Conservation (phyloP, 2,797 vertebrate species). For the Poeciliopsis paucimaculata region DNA sequence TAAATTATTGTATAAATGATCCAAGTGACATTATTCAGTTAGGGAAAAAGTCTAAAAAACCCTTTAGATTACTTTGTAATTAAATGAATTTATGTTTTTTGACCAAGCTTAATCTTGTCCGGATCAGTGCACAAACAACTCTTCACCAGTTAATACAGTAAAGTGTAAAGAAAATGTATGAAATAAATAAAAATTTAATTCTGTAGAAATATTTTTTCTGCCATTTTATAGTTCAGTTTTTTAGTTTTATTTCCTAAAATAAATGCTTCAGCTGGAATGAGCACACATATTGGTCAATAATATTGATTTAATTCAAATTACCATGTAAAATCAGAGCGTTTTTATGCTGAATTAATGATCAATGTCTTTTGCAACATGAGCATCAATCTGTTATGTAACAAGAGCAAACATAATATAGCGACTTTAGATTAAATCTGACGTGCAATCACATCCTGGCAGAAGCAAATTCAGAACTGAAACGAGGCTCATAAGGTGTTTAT, state of each 20-base stretch:
- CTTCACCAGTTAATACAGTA: neutral
- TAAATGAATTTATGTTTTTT: neutral
- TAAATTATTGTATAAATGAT: neutral
- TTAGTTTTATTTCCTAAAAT: neutral
- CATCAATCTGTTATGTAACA: neutral
- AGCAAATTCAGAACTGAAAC: constrained; percentile 10
- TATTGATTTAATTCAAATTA: neutral
- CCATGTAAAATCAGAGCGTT: neutral
- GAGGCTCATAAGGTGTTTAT: neutral
- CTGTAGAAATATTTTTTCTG: neutral
- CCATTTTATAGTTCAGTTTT: neutral
- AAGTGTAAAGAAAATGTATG: too few species aligned
- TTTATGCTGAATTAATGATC: neutral
- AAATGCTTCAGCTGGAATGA: neutral
- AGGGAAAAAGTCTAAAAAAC: neutral
- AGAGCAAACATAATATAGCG: neutral
- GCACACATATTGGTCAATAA: neutral
- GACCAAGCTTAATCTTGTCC: neutral
- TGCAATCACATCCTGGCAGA: constrained; percentile 8
- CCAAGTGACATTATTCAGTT: too few species aligned
- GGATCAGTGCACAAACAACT: neutral
- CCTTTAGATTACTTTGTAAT: neutral
- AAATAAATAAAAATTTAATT: neutral
- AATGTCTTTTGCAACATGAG: neutral
- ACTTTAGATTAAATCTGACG: neutral